phyloP scores from a whole-genome alignment of 64 coral and sea anemone genomes.

The Pocillopora damicornis region DNA sequence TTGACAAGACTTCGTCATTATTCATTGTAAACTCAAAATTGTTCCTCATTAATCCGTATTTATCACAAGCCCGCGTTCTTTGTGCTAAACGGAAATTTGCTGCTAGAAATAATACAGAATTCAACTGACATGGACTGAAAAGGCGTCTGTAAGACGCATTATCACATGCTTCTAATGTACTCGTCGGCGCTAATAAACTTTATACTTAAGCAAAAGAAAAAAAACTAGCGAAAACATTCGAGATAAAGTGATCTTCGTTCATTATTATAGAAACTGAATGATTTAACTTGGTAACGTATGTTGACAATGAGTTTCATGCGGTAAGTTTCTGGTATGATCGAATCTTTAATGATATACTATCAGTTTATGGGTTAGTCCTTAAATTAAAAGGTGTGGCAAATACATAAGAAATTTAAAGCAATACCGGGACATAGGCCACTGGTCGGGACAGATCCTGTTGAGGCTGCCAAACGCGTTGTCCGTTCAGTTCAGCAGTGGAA shows the following conservation, averaged over 20 bases:
- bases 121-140: slow-evolving; percentile 16
- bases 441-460: slow-evolving; percentile 88
- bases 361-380: slow-evolving; percentile 60
- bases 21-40: slow-evolving; percentile 71
- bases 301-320: slow-evolving; percentile 1
- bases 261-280: neutral
- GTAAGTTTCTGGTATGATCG: neutral
- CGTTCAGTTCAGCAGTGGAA: slow-evolving; percentile 70
- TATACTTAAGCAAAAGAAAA: neutral
- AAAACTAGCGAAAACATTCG: slow-evolving; percentile 6
- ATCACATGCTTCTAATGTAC: slow-evolving; percentile 8
- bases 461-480: slow-evolving; percentile 87
- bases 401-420: slow-evolving; percentile 75
- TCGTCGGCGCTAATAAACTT: neutral
- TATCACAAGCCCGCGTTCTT: slow-evolving; percentile 69
- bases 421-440: slow-evolving; percentile 97
- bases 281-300: slow-evolving; percentile 1
- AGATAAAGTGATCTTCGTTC: neutral
- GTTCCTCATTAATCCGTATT: slow-evolving; percentile 80
- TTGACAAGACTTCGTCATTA: slow-evolving; percentile 58
- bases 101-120: slow-evolving; percentile 39
- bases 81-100: slow-evolving; percentile 95
- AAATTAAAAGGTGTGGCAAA: slow-evolving; percentile 71
- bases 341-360: slow-evolving; percentile 35
- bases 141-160: neutral